A percentile compares a stretch with the other conserved stretches of the same genome.
These are phyloP conservation scores for Lucinisca nassula DNA, from an alignment of 2,888 invertebrate genomes.

Conservation along the genomic window DNA sequence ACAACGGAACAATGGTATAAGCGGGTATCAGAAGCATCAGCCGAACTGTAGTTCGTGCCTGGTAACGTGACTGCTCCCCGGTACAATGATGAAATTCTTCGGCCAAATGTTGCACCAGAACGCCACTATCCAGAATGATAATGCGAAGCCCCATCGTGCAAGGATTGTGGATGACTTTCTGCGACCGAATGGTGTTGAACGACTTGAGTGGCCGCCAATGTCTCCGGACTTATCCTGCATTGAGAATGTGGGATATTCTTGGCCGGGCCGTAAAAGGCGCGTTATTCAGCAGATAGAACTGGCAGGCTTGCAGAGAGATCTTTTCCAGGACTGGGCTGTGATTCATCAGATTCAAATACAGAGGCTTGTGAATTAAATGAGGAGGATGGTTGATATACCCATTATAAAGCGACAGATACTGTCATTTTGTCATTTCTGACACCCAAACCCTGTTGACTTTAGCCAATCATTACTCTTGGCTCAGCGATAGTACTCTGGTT, in stretches of 20 bases:
- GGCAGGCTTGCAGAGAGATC: background rate
- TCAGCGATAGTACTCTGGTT: background rate
- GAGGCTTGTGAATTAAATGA: background rate
- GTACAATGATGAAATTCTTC: background rate
- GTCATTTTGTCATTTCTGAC: background rate
- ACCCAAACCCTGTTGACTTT: background rate
- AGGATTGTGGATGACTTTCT: slow-evolving; percentile 11
- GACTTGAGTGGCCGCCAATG: background rate
- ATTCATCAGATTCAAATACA: background rate
- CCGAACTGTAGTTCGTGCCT: background rate
- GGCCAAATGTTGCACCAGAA: background rate
- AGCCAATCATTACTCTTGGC: background rate
- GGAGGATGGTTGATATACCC: background rate
- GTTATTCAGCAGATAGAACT: background rate
- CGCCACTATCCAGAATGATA: slow-evolving; percentile 4
- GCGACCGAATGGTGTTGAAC: background rate
- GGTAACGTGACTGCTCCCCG: background rate
- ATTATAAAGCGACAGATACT: background rate
- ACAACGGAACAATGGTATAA: background rate
- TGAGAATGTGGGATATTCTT: background rate
- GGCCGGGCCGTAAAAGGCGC: background rate
- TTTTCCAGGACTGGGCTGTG: background rate
- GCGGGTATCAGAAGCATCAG: background rate
- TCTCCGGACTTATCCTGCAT: background rate
- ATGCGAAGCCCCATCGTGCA: slow-evolving; percentile 14